phyloP scores from a whole-genome alignment of 2,888 invertebrate genomes.

The Leistus spinibarbis region DNA sequence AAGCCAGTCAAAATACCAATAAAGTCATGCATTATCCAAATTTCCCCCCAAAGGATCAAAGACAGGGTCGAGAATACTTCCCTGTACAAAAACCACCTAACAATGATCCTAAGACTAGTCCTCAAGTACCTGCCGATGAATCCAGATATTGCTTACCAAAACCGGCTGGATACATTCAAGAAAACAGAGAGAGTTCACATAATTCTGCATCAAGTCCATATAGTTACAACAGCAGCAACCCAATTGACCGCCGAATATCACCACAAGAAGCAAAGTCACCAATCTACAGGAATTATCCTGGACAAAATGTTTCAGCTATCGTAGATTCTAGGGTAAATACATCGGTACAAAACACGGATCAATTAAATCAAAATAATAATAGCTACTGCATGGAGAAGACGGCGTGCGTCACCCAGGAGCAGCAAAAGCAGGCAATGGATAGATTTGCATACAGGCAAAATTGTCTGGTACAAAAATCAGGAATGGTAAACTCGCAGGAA shows the following conservation, averaged over 20 bases:
- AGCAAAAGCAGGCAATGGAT: not conserved
- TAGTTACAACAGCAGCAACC: conserved; percentile 13
- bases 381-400: not conserved
- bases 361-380: not conserved
- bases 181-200: conserved; percentile 14
- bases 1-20: conserved; percentile 20
- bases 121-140: conserved; percentile 1
- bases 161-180: conserved; percentile 1
- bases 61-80: not conserved
- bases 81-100: conserved; percentile 1
- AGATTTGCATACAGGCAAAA: conserved; percentile 7
- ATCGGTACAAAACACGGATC: not conserved
- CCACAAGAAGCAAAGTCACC: conserved; percentile 24
- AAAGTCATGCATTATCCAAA: not conserved
- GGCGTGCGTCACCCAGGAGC: conserved; percentile 3
- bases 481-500: not conserved
- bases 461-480: not conserved
- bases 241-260: conserved; percentile 6
- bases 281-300: conserved; percentile 19
- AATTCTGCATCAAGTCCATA: not conserved
- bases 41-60: not conserved
- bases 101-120: not conserved
- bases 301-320: not conserved
- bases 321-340: not conserved
- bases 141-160: conserved; percentile 4